Evolutionary conservation across 2,113 vertebrate genomes (phyloP).

Genomic region (Sceloporus tristichus): DNA sequence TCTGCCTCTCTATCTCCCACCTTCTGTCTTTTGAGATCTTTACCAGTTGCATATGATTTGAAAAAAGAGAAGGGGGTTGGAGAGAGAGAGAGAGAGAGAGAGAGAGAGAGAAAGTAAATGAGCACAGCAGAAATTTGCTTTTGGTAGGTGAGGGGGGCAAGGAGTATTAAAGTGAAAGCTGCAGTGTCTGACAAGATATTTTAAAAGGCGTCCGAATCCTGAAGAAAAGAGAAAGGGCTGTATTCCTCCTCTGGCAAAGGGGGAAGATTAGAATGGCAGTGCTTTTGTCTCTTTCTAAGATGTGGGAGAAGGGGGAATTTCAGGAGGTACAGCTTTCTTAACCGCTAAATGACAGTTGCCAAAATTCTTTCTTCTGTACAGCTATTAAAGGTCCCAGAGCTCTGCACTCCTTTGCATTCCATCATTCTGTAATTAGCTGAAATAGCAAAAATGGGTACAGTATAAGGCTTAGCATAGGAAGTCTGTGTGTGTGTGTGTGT

Average conservation of each 20-base stretch:
- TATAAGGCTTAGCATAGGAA: background rate
- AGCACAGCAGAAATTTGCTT: background rate
- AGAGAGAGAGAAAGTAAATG: background rate
- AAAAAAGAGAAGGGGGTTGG: background rate
- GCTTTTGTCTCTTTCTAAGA: background rate
- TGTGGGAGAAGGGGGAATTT: background rate
- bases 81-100: background rate
- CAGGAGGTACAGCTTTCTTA: background rate
- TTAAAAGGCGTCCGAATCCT: slow-evolving; percentile 1
- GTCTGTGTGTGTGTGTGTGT: background rate
- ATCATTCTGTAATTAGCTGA: background rate
- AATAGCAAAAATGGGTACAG: background rate
- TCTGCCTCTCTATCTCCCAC: slow-evolving; percentile 13
- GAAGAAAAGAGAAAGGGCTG: background rate
- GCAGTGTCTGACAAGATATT: background rate
- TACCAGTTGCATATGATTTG: background rate
- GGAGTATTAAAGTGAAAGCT: background rate
- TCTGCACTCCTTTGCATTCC: background rate
- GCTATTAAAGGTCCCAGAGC: background rate
- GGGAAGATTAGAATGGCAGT: background rate
- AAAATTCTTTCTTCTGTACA: background rate
- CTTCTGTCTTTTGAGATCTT: slow-evolving; percentile 8
- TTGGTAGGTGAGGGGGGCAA: background rate
- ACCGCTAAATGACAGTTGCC: background rate
- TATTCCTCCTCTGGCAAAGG: background rate